Conservation (phyloP, 2,797 vertebrate genomes). For the Danio tinwini region DNA sequence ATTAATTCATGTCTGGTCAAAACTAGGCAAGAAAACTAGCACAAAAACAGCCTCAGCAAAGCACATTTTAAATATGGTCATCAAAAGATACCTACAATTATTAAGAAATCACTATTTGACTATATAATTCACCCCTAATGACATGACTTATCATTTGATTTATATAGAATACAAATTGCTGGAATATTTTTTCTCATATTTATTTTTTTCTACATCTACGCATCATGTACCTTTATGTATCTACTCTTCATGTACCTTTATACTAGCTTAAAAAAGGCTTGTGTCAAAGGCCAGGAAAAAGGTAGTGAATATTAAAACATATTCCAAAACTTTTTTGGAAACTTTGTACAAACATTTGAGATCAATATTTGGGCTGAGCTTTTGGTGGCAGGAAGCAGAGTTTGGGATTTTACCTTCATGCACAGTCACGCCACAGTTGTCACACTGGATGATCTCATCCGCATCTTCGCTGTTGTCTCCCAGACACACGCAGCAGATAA, state of each 20-base stretch:
- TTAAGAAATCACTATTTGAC: too few species aligned
- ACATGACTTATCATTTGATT: neutral
- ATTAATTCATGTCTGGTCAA: too few species aligned
- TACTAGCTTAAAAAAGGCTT: neutral
- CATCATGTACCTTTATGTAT: neutral
- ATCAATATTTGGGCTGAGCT: constrained; percentile 30
- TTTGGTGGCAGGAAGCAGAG: neutral
- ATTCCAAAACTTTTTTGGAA: constrained; percentile 2
- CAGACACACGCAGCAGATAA: constrained; percentile 98
- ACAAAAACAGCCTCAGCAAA: too few species aligned
- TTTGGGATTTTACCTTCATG: constrained; percentile 89
- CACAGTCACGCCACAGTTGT: constrained; percentile 98
- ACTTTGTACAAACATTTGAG: constrained; percentile 36
- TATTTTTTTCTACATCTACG: neutral
- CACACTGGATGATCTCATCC: constrained; percentile 99
- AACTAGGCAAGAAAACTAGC: too few species aligned
- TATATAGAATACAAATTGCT: neutral
- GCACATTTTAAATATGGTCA: too few species aligned
- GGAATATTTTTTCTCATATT: neutral
- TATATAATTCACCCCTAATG: too few species aligned
- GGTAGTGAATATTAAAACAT: neutral
- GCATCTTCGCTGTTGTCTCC: constrained; percentile 99
- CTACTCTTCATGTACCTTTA: neutral
- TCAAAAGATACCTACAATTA: too few species aligned
- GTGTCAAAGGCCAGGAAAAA: neutral